A percentile compares a stretch with the other conserved stretches of the same genome.
These are phyloP conservation scores for Archips crataeganus DNA, from an alignment of 2,888 invertebrate species.

Conservation along the genomic window DNA sequence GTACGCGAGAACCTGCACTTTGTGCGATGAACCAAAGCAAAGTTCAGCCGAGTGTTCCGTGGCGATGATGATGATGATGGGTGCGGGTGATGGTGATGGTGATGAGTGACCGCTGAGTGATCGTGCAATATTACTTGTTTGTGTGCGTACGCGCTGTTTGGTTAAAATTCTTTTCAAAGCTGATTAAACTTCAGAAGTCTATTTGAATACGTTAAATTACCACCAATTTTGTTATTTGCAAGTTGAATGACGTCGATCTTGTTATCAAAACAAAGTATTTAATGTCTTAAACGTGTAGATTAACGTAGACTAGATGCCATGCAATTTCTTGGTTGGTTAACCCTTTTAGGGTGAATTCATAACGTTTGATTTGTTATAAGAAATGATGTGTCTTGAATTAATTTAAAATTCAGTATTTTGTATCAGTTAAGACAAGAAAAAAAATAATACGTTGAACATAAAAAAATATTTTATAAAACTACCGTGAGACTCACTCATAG, in stretches of 20 bases:
- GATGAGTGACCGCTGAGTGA: constrained; percentile 14
- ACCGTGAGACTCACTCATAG: too few species aligned
- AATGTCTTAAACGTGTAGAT: constrained; percentile 34
- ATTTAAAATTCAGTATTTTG: constrained; percentile 60
- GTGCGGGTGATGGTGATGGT: neutral
- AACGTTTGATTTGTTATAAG: constrained; percentile 61
- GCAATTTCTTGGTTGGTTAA: constrained; percentile 21
- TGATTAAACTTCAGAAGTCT: neutral
- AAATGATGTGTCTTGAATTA: constrained; percentile 67
- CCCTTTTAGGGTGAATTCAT: constrained; percentile 28
- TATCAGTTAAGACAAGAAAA: constrained; percentile 64
- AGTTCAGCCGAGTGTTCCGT: constrained; percentile 30
- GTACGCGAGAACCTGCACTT: constrained; percentile 44
- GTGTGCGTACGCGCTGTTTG: constrained; percentile 39
- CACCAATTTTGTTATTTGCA: constrained; percentile 11
- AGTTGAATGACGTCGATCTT: constrained; percentile 11
- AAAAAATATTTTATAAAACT: too few species aligned
- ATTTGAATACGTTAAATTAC: constrained; percentile 5
- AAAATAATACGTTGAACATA: constrained; percentile 46
- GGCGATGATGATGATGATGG: too few species aligned
- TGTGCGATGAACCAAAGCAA: constrained; percentile 48
- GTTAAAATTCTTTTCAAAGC: constrained; percentile 12
- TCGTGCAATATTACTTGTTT: constrained; percentile 29
- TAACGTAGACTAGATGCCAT: constrained; percentile 31
- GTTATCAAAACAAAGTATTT: constrained; percentile 21